Conservation (phyloP, 2,113 vertebrate genomes). For the Eclectus roratus region DNA sequence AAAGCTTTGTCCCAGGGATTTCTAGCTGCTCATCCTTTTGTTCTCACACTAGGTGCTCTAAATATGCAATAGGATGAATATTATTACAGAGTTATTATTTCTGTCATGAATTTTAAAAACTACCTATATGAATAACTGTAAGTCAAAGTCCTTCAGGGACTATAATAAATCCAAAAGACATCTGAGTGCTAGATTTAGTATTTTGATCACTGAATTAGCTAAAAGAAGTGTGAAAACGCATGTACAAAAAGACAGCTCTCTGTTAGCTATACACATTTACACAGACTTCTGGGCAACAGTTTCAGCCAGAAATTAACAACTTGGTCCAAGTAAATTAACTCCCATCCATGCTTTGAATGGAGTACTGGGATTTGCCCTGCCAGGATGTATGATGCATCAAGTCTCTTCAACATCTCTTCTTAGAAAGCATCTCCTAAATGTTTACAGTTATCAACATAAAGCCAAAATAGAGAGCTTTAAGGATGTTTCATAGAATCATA, state of each 20-base stretch:
- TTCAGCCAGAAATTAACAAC: not conserved
- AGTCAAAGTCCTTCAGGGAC: constrained; percentile 34
- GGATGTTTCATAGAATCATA: not conserved
- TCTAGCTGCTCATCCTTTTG: not conserved
- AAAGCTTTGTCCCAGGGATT: not conserved
- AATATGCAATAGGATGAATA: not conserved
- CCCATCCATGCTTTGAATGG: not conserved
- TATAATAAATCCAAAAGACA: constrained; percentile 33
- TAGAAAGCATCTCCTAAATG: not conserved
- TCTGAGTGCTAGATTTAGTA: constrained; percentile 18
- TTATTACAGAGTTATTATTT: constrained; percentile 36
- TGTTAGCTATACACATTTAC: not conserved
- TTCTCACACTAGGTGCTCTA: not conserved
- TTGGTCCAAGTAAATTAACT: not conserved
- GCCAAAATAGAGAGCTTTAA: not conserved
- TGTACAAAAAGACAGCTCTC: not conserved
- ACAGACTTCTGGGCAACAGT: not conserved
- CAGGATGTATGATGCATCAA: not conserved
- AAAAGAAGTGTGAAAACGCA: not conserved
- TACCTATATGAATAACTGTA: constrained; percentile 27
- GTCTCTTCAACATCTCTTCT: not conserved
- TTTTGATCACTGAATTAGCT: not conserved
- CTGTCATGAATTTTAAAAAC: constrained; percentile 41
- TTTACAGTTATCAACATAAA: not conserved
- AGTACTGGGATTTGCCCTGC: not conserved